A percentile compares a stretch with the other conserved stretches of the same genome.
Evolutionary conservation across 1,140 invertebrate species (phyloP).

Genomic region (Monomorium pharaonis): DNA sequence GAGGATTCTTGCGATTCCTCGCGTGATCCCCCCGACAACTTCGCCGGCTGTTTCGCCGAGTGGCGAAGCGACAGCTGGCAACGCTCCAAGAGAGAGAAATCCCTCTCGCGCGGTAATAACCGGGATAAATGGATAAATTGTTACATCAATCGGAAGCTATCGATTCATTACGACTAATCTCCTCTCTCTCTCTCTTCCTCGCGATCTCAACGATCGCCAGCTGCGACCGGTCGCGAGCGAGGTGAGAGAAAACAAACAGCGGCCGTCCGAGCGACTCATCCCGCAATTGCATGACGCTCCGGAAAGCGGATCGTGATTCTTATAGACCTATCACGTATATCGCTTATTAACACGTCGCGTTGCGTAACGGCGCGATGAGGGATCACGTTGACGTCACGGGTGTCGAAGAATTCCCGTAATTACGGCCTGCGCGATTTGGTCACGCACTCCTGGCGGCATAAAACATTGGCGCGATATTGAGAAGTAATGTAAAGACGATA

Average conservation of each 20-base stretch:
- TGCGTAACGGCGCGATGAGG: conserved; percentile 6
- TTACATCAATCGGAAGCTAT: not conserved
- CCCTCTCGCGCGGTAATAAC: not conserved
- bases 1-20: too few relatives aligned
- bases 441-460: not conserved
- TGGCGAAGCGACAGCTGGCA: not conserved
- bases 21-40: not conserved
- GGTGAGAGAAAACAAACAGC: not conserved
- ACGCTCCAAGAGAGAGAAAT: not conserved
- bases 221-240: not conserved
- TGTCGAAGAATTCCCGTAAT: not conserved
- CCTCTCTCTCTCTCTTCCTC: too few relatives aligned
- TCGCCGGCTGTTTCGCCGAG: not conserved
- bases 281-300: conserved; percentile 1
- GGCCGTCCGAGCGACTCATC: not conserved
- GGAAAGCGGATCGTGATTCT: not conserved
- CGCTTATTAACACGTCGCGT: conserved; percentile 24
- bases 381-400: not conserved
- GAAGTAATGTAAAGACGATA: too few relatives aligned
- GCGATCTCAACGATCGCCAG: not conserved
- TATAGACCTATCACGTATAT: not conserved
- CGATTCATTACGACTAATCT: not conserved
- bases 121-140: not conserved
- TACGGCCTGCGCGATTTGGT: not conserved
- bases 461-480: too few relatives aligned